phyloP scores from a whole-genome alignment of 2,113 vertebrate genomes.

The Elephas maximus region DNA sequence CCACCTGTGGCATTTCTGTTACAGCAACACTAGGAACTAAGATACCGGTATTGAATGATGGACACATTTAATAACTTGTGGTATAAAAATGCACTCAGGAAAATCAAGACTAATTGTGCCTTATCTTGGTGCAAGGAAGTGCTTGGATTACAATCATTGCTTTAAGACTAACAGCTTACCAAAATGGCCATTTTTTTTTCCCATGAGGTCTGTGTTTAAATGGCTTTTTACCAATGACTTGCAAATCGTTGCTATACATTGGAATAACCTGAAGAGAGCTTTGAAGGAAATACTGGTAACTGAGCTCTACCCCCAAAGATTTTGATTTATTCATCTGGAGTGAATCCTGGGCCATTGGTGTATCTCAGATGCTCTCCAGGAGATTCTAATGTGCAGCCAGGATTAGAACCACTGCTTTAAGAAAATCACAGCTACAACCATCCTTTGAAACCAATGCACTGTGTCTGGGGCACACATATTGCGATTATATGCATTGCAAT shows the following conservation, averaged over 20 bases:
- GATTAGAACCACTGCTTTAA: not conserved
- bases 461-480: not conserved
- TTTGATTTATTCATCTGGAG: not conserved
- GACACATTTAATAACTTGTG: constrained; percentile 35
- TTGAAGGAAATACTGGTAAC: not conserved
- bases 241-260: not conserved
- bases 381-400: not conserved
- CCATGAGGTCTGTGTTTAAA: constrained; percentile 24
- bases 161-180: constrained; percentile 53
- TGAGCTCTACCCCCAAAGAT: not conserved
- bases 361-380: not conserved
- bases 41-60: constrained; percentile 6
- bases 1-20: not conserved
- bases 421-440: constrained; percentile 22
- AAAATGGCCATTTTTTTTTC: constrained; percentile 62
- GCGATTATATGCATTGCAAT: not conserved
- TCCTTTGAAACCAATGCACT: not conserved
- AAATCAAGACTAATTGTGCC: constrained; percentile 67
- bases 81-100: constrained; percentile 59
- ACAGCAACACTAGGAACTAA: not conserved
- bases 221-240: constrained; percentile 63
- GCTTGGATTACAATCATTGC: constrained; percentile 48
- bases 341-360: not conserved
- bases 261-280: constrained; percentile 10
- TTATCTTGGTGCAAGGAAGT: constrained; percentile 32